Base-by-base conservation (phyloP, 2,113 vertebrate species). In the Rhinolophus ferrumequinum region DNA sequence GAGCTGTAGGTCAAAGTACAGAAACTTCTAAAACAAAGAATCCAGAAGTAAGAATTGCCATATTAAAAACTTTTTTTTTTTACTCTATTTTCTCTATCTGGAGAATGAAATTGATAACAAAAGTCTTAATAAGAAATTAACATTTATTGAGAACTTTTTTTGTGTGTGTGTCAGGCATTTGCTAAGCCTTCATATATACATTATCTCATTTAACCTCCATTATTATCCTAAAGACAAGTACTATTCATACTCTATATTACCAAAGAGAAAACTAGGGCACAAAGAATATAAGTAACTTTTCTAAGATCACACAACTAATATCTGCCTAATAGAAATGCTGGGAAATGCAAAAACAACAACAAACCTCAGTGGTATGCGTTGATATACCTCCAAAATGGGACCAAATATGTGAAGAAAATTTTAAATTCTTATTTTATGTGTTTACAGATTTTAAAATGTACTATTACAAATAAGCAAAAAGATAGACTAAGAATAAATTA, bases 21-120 rank as follows among this genome's bases (percentile, higher is more conserved):
- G 54, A 95, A 95, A 41, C 92, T 30, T 62, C 28, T 83, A 79
- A 93, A 95, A 41, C 50, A 44, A 62, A 54, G 22, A 91, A 81
- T 82, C 41, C 13, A 77, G 30, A 79, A 92, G 69, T 73, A 58
- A 93, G 50, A 90, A 69, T 16, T 12, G 22, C 30, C 58, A n/a
- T 38, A 44, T 2, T 35, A 93, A 84, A 90, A 50, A 73, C 52
- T 52, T 41, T 41, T 9, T 12, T 82, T 47, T 70, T 89, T 75
- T 47, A 86, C 41, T 93, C 86, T 6, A 69, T 85, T 85, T 95
- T 81, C 14, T 84, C 33, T 82, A 38, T 73, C 47, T 69, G 21
- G 38, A 88, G 60, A 92, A 72, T 35, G 38, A 41, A 0, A 60
- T 16, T 58, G 54, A 76, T 18, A 76, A 90, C 82, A 58, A 70